Evolutionary conservation across 64 coral and sea anemone genomes (phyloP).

Genomic region (Acropora tenuis): DNA sequence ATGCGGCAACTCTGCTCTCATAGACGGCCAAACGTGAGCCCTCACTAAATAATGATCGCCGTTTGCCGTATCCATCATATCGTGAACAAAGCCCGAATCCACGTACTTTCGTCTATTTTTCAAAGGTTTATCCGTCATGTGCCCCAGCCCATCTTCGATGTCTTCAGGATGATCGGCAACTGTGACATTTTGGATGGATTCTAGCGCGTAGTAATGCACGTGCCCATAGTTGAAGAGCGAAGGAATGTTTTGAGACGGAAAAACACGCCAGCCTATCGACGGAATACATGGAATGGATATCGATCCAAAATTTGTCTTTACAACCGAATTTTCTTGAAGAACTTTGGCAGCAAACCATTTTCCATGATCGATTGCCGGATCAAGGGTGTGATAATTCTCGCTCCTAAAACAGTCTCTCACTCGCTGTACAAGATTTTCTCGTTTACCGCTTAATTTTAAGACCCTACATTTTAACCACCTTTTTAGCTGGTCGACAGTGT

Average conservation of each 20-base stretch:
- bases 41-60: no score
- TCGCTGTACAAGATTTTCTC: constrained; percentile 22
- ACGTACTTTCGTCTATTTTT: no score
- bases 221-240: constrained; percentile 29
- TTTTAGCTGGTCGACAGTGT: constrained; percentile 37
- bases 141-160: no score
- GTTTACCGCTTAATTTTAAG: constrained; percentile 50
- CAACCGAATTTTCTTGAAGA: background rate
- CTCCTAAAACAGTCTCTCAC: constrained; percentile 16
- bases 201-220: no score
- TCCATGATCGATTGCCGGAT: constrained; percentile 24
- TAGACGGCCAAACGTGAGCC: no score
- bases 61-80: no score
- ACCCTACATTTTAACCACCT: constrained; percentile 46
- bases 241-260: constrained; percentile 34
- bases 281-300: background rate
- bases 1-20: no score
- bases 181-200: no score
- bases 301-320: constrained; percentile 10
- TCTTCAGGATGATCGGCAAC: no score
- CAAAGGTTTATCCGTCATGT: no score
- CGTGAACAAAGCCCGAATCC: no score
- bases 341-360: constrained; percentile 39
- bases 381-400: constrained; percentile 19
- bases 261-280: background rate